A percentile compares a stretch with the other conserved stretches of the same genome.
These are phyloP conservation scores for Semnornis frantzii DNA, from an alignment of 2,113 vertebrate species.

Conservation along the genomic window DNA sequence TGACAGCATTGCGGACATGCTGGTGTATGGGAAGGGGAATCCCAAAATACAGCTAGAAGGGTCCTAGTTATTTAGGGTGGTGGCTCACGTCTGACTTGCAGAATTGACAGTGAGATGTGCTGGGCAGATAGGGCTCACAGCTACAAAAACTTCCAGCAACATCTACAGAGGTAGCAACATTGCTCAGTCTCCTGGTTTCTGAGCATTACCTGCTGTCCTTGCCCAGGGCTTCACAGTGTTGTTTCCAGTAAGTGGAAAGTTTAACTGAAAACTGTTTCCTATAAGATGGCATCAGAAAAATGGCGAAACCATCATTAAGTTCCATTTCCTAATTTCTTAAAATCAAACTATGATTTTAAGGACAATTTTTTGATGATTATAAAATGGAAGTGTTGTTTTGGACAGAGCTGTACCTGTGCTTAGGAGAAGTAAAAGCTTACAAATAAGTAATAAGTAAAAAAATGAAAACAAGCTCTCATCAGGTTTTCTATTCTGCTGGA, in stretches of 20 bases:
- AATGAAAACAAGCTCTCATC: not conserved
- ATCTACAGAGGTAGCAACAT: not conserved
- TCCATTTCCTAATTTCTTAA: not conserved
- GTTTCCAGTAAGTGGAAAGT: not conserved
- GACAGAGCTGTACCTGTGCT: not conserved
- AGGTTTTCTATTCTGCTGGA: not conserved
- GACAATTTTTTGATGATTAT: not conserved
- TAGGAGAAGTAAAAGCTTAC: not conserved
- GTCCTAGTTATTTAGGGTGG: fast-evolving
- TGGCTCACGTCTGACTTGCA: not conserved
- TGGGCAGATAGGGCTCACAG: not conserved
- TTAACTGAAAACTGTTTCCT: not conserved
- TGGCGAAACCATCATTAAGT: not conserved
- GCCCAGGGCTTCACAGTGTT: not conserved
- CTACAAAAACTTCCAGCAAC: not conserved
- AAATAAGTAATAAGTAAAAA: not conserved
- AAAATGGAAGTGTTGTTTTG: not conserved
- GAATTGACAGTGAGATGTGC: not conserved
- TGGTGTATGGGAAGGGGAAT: not conserved
- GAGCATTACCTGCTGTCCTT: not conserved
- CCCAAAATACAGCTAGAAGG: fast-evolving
- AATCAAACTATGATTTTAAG: not conserved
- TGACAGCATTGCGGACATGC: fast-evolving
- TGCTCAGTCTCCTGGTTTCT: not conserved
- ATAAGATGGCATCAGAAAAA: not conserved